phyloP scores from a whole-genome alignment of 2,113 vertebrate species.

The Ictalurus punctatus region DNA sequence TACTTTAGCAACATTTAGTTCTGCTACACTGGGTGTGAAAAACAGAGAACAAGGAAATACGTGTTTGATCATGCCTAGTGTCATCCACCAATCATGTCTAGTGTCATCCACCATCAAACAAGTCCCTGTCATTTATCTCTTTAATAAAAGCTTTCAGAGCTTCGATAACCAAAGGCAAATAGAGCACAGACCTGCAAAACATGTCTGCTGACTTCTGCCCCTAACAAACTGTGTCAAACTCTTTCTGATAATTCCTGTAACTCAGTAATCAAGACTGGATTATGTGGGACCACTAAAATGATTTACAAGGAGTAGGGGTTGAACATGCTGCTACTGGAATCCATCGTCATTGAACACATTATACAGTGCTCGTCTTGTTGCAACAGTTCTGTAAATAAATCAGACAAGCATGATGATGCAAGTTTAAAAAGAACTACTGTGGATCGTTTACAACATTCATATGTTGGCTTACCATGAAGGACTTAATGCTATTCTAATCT shows the following conservation, averaged over 20 bases:
- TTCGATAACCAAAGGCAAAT: background rate
- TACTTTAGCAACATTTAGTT: background rate
- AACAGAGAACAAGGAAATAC: background rate
- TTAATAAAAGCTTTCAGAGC: background rate
- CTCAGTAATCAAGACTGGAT: conserved; percentile 14
- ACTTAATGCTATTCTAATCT: background rate
- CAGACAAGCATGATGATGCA: background rate
- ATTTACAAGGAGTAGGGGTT: background rate
- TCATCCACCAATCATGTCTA: background rate
- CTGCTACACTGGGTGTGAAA: background rate
- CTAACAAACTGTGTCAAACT: background rate
- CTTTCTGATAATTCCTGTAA: background rate
- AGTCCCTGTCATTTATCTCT: background rate
- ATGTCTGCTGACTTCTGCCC: conserved; percentile 13
- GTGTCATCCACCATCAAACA: background rate
- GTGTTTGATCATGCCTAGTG: conserved; percentile 13
- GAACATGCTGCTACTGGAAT: background rate
- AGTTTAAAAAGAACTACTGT: background rate
- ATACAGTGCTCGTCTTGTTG: background rate
- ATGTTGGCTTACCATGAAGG: conserved; percentile 11
- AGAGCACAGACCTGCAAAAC: background rate
- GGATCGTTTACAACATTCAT: background rate
- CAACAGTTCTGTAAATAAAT: conserved; percentile 11
- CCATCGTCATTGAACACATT: background rate
- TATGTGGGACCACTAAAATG: background rate